Evolutionary conservation across 1,140 invertebrate genomes (phyloP), one percentile per base, ranked within the genome.

Genomic region (Dolichoris vasculosae): DNA sequence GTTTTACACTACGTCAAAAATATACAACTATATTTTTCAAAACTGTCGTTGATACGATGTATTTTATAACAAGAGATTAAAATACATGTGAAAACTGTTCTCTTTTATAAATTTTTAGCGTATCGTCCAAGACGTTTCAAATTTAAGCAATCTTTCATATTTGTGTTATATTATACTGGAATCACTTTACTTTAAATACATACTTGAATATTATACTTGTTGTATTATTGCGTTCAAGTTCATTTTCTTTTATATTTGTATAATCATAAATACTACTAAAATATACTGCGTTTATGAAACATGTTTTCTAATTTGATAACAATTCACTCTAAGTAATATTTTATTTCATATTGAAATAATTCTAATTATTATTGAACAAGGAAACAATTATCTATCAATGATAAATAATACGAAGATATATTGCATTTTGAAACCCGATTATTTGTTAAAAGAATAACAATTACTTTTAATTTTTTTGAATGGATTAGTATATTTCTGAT

Each of bases 161-260:
- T 67, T 17, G 15, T 32, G 32, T 67, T 17, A 67, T 9, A 1
- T 11, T 67, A 32, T 32, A 67, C 30, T 11, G 2, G 63, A 48
- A 76, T 76, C 43, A 48, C 30, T 76, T 43, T 43, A 73, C 69
- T 23, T 73, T 13, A 46, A 43, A 48, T 76, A 76, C 43, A 30
- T 23, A 59, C 17, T n/a, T n/a, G n/a, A n/a, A n/a, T n/a, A n/a
- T n/a, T n/a, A n/a, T n/a, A n/a, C n/a, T n/a, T n/a, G n/a, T n/a
- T n/a, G n/a, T n/a, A n/a, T n/a, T n/a, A n/a, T n/a, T n/a, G n/a
- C n/a, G n/a, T n/a, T n/a, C n/a, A n/a, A n/a, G n/a, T n/a, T n/a
- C n/a, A n/a, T n/a, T n/a, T n/a, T n/a, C n/a, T n/a, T n/a, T n/a
- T n/a, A n/a, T n/a, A n/a, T n/a, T n/a, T n/a, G n/a, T n/a, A n/a